Evolutionary conservation across 2,797 vertebrate species (phyloP).

Genomic region (Macropus fuliginosus): DNA sequence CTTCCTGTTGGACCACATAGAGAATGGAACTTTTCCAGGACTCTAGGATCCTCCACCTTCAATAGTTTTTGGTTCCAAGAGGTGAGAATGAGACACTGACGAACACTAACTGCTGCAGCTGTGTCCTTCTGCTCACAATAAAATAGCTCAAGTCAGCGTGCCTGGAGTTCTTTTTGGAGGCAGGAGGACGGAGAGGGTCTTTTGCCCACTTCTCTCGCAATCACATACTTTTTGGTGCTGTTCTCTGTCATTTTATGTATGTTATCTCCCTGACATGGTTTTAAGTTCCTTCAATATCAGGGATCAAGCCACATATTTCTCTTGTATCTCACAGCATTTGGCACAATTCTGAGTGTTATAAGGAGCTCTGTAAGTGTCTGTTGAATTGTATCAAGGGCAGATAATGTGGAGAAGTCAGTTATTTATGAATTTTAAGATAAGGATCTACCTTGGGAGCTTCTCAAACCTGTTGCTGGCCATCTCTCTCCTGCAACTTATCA

Average conservation of each 20-base stretch:
- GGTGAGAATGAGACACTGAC: background rate
- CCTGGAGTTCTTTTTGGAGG: background rate
- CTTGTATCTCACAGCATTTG: background rate
- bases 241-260: background rate
- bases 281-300: background rate
- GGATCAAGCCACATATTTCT: background rate
- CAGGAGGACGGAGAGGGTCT: accelerated
- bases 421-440: background rate
- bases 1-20: background rate
- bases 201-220: background rate
- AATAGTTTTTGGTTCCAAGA: background rate
- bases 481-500: background rate
- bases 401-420: constrained; percentile 2
- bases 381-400: background rate
- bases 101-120: background rate
- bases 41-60: background rate
- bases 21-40: background rate
- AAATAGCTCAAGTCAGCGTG: background rate
- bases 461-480: background rate
- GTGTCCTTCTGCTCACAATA: background rate
- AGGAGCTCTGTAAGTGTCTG: constrained; percentile 1
- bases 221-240: background rate
- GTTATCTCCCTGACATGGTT: constrained; percentile 21
- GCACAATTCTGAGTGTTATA: background rate
- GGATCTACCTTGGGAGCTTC: background rate